Evolutionary conservation across 1,140 invertebrate genomes (phyloP).

Genomic region (Olivierus martensii): DNA sequence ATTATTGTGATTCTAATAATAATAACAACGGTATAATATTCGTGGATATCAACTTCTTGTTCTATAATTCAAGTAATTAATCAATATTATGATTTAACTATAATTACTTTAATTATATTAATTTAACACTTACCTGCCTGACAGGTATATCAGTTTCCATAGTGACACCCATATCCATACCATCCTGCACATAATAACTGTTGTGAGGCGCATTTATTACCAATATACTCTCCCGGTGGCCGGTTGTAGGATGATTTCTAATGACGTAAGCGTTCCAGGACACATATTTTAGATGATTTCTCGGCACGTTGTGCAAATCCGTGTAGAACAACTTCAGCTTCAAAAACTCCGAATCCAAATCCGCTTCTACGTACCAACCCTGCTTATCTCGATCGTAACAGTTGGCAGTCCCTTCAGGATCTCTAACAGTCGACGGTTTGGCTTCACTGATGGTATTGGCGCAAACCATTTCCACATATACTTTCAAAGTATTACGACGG

Average conservation of each 20-base stretch:
- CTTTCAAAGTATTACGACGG: conserved; percentile 26
- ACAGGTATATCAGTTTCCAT: conserved; percentile 67
- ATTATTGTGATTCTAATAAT: too few species aligned
- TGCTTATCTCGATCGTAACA: conserved; percentile 75
- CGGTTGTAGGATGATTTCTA: conserved; percentile 28
- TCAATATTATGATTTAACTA: too few species aligned
- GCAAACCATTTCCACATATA: conserved; percentile 59
- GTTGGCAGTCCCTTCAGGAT: conserved; percentile 35
- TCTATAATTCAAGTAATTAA: too few species aligned
- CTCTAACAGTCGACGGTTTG: conserved; percentile 30
- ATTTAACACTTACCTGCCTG: conserved; percentile 45
- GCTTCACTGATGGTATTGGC: conserved; percentile 60
- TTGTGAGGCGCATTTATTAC: conserved; percentile 59
- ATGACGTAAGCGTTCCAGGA: conserved; percentile 60
- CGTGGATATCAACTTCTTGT: too few species aligned
- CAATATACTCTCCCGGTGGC: conserved; percentile 31
- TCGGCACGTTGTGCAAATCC: conserved; percentile 70
- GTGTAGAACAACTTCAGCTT: conserved; percentile 59
- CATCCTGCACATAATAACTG: conserved; percentile 72
- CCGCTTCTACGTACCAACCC: conserved; percentile 65
- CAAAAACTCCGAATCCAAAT: conserved; percentile 59
- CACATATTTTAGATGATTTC: conserved; percentile 61
- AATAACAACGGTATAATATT: too few species aligned
- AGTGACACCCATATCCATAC: conserved; percentile 63
- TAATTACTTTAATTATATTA: not conserved